Evolutionary conservation across 64 coral and sea anemone species (phyloP).

Genomic region (Montipora sp.): DNA sequence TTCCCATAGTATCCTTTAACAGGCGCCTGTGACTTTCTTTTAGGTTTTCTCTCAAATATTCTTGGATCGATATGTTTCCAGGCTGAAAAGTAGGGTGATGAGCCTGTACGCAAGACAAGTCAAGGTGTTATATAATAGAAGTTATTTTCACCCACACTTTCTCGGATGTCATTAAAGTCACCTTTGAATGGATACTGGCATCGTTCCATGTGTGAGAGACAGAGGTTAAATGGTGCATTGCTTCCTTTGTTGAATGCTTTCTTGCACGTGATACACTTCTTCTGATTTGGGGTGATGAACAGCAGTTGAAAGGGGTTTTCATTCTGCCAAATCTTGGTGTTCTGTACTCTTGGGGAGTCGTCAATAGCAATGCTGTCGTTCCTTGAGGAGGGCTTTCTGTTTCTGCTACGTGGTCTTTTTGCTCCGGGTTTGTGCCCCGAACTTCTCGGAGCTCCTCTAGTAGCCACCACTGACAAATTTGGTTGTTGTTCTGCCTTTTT

Average conservation of each 20-base stretch:
- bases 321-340: neutral
- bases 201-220: neutral
- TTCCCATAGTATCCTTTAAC: neutral
- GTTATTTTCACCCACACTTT: neutral
- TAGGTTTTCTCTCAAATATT: neutral
- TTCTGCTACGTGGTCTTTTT: neutral
- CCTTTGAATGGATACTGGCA: neutral
- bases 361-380: neutral
- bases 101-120: neutral
- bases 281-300: neutral
- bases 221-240: conserved; percentile 10
- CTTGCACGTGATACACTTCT: conserved; percentile 1
- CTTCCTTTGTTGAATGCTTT: conserved; percentile 10
- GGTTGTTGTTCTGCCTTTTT: neutral
- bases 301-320: neutral
- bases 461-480: neutral
- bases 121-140: neutral
- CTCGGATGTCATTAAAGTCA: neutral
- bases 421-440: neutral
- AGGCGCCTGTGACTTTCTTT: neutral
- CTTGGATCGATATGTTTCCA: conserved; percentile 10
- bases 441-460: neutral
- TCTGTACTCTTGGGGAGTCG: neutral
- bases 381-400: neutral
- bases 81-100: neutral